A percentile compares a stretch with the other conserved stretches of the same genome.
These are phyloP conservation scores for Girardinus metallicus DNA, from an alignment of 2,797 vertebrate genomes.

Conservation along the genomic window DNA sequence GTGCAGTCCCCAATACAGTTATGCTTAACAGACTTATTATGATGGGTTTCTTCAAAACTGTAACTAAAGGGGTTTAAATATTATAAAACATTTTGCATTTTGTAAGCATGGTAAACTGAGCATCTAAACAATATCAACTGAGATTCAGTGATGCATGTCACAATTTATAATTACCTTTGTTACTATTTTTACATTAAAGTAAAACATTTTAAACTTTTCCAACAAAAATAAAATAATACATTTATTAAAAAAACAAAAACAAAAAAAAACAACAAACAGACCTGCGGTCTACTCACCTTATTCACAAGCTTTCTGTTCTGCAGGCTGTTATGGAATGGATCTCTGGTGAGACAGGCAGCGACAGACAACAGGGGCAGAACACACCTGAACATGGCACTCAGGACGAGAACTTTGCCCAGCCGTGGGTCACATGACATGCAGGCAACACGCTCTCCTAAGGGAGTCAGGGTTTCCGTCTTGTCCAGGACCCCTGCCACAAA, in stretches of 20 bases:
- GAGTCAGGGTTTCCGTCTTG: constrained; percentile 87
- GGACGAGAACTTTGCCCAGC: constrained; percentile 91
- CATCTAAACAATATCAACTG: not conserved
- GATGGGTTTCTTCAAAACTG: not conserved
- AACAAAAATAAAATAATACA: not conserved
- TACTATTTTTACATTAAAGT: not conserved
- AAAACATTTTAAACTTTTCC: not conserved
- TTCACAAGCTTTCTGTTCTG: constrained; percentile 87
- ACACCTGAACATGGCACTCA: constrained; percentile 91
- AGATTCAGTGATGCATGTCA: not conserved
- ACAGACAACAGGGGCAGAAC: constrained; percentile 90
- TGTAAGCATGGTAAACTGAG: not conserved
- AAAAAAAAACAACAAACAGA: too few relatives aligned
- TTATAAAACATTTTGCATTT: not conserved
- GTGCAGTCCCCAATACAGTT: not conserved
- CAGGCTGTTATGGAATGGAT: constrained; percentile 94
- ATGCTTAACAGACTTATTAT: not conserved
- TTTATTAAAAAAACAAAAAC: not conserved
- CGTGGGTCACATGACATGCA: constrained; percentile 94
- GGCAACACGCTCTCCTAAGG: constrained; percentile 88
- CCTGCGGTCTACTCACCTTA: constrained; percentile 79
- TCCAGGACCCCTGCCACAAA: constrained; percentile 88
- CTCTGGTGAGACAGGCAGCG: constrained; percentile 90
- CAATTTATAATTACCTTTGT: not conserved
- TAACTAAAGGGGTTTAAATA: not conserved